Base-by-base conservation (phyloP, 2,113 vertebrate species). In the Halcyon senegalensis region DNA sequence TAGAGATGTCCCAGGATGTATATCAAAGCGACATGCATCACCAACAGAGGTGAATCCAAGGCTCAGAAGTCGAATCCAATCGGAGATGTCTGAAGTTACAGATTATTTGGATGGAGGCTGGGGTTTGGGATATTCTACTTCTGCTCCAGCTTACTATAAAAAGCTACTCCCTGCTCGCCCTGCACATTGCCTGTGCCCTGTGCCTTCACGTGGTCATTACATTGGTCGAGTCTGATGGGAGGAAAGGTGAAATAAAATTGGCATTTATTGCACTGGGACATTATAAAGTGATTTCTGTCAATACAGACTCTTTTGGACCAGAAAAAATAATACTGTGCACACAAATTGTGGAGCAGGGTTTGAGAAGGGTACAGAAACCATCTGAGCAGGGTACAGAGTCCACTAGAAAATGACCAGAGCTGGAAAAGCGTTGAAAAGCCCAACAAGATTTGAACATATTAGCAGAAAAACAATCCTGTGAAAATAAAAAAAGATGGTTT, bases 161-260 rank as follows among this genome's bases (percentile, higher is more conserved):
- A 60, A 51, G 53, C 24, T 48, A 12, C 58, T 74, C 18, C 15
- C 7, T 1, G 2, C 56, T 84, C 4, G 1, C 43, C 41, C 64
- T 12, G 11, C 2, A 0, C 14, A 15, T 63, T 3, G 15, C 37
- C n/a, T 1, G 0, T 24, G 37, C 18, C 31, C 21, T 3, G 0
- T 75, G 44, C 28, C 59, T 27, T 70, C 3, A 0, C 1, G 2
- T 6, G 10, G 8, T 35, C 70, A 23, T 70, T 79, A 41, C 2
- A 1, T 23, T 5, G 5, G n/a, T 44, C 37, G 76, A 41, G 23
- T 75, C 7, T 76, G 31, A 50, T 70, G 74, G 48, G 75, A 19
- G 10, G 16, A 77, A 89, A 86, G 43, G 39, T 48, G 21, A 46
- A 51, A 48, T 48, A 8, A 7, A 55, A 76, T 31, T 19, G 31